A percentile compares a stretch with the other conserved stretches of the same genome.
phyloP scores from a whole-genome alignment of 2,888 invertebrate species.

The Eurois occulta region DNA sequence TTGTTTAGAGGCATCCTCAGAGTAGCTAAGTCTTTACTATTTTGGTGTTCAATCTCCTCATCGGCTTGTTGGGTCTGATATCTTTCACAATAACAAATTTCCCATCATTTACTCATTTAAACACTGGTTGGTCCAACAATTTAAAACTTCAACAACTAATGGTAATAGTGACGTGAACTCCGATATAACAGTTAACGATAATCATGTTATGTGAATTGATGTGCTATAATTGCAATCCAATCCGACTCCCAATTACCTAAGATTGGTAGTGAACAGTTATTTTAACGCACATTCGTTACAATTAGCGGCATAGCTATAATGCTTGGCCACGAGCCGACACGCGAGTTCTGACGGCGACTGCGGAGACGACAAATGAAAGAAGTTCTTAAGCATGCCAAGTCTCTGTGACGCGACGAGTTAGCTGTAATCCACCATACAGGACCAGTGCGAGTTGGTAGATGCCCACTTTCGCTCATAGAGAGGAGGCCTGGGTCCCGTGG shows the following conservation, averaged over 20 bases:
- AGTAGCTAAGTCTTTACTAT: too few species aligned
- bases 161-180: slow-evolving; percentile 1
- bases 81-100: not conserved
- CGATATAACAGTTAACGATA: slow-evolving; percentile 30
- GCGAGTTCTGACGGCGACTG: not conserved
- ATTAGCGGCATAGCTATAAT: slow-evolving; percentile 45
- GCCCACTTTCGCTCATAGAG: not conserved
- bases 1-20: not conserved
- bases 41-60: not conserved
- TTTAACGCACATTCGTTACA: slow-evolving; percentile 47
- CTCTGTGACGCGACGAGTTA: not conserved
- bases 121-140: not conserved
- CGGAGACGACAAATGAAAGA: not conserved
- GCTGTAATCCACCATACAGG: not conserved
- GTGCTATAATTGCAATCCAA: slow-evolving; percentile 44
- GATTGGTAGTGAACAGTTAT: slow-evolving; percentile 54
- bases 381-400: not conserved
- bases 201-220: slow-evolving; percentile 35
- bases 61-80: too few species aligned
- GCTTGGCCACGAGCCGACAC: not conserved
- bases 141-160: not conserved
- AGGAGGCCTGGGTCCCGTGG: not conserved
- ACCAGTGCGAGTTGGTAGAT: not conserved
- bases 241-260: slow-evolving; percentile 31
- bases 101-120: slow-evolving; percentile 3